These are phyloP conservation scores for Chrysolina americana DNA, from an alignment of 2,888 invertebrate species.

Conservation along the genomic window DNA sequence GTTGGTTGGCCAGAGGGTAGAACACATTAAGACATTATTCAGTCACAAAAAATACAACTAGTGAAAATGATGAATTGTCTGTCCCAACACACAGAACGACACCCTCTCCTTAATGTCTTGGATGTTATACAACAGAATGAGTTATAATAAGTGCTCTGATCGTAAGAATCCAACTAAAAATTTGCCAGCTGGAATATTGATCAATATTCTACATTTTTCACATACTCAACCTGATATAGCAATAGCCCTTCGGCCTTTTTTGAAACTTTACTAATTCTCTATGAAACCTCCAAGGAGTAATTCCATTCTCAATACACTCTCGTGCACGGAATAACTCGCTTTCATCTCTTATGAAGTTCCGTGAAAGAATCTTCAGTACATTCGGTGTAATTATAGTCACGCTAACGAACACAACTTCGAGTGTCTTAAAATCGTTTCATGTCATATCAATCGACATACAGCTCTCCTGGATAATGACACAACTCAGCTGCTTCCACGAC, in stretches of 20 bases:
- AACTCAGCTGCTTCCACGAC: background rate
- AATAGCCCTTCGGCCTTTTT: background rate
- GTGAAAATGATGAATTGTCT: too few relatives aligned
- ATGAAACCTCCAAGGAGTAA: background rate
- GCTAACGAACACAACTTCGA: slow-evolving; percentile 18
- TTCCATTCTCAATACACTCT: slow-evolving; percentile 12
- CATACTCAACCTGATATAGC: too few relatives aligned
- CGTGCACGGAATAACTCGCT: slow-evolving; percentile 10
- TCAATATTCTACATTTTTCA: too few relatives aligned
- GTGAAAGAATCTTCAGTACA: slow-evolving; percentile 6
- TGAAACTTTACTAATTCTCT: background rate
- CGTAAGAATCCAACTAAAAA: too few relatives aligned
- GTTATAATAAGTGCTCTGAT: too few relatives aligned
- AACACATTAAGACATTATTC: too few relatives aligned
- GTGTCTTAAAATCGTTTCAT: slow-evolving; percentile 6
- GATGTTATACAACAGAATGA: too few relatives aligned
- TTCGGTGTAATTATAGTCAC: slow-evolving; percentile 10
- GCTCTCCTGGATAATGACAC: background rate
- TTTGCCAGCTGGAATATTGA: too few relatives aligned
- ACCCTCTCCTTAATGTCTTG: too few relatives aligned
- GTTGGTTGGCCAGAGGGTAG: too few relatives aligned
- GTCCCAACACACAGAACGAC: too few relatives aligned
- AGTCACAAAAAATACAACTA: too few relatives aligned
- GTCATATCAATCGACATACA: slow-evolving; percentile 3
- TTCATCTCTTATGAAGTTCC: slow-evolving; percentile 11